Conservation (phyloP, 2,797 vertebrate species). For the Enoplosus armatus region DNA sequence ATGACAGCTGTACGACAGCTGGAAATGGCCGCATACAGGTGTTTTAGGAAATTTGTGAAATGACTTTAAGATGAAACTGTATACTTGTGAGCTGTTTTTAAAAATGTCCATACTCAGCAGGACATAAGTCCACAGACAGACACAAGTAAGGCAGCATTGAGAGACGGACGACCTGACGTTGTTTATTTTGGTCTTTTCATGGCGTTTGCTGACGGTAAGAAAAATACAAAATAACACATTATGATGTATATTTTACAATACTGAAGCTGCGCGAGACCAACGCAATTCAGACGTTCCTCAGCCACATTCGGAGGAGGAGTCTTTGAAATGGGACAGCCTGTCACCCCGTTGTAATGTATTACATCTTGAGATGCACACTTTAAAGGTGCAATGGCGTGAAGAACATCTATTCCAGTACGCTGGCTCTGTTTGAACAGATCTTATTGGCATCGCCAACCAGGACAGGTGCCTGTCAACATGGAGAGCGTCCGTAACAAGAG, state of each 20-base stretch:
- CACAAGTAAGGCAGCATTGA: not conserved
- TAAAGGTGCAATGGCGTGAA: constrained; percentile 52
- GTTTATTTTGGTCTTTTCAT: not conserved
- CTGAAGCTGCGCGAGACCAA: not conserved
- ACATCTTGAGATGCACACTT: constrained; percentile 29
- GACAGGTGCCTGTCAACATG: constrained; percentile 18
- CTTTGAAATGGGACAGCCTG: constrained; percentile 17
- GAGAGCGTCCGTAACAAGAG: not conserved
- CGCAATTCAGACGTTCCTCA: too few species aligned
- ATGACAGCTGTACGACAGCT: not conserved
- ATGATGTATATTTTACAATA: not conserved
- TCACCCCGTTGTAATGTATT: not conserved
- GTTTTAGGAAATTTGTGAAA: not conserved
- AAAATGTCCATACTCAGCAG: not conserved
- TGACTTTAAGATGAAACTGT: not conserved
- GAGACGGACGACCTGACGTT: not conserved
- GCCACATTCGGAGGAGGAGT: not conserved
- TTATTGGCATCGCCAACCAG: constrained; percentile 23
- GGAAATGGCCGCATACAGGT: not conserved
- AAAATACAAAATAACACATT: not conserved
- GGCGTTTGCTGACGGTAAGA: not conserved
- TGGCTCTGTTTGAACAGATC: constrained; percentile 20
- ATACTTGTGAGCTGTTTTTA: not conserved
- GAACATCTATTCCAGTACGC: constrained; percentile 35
- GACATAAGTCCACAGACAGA: not conserved